Percentiles rank a stretch among this genome's conserved stretches.
These are phyloP conservation scores for Lamprotornis superbus DNA, from an alignment of 2,113 vertebrate genomes.

Conservation along the genomic window DNA sequence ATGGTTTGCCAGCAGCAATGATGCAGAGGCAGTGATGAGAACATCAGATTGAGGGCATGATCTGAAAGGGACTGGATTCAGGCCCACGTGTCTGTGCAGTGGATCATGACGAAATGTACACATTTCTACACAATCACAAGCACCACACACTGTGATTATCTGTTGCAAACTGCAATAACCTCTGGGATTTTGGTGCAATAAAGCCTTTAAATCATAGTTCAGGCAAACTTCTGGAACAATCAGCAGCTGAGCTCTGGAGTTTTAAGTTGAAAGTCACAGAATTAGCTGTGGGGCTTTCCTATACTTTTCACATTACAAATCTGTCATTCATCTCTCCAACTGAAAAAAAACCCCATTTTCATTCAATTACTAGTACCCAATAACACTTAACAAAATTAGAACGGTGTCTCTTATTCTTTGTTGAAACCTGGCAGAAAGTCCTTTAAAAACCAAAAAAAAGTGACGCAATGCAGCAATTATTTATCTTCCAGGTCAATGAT, in stretches of 20 bases:
- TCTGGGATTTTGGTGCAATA: slow-evolving; percentile 19
- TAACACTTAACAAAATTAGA: not conserved
- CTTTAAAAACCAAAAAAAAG: not conserved
- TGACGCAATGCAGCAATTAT: not conserved
- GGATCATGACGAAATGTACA: not conserved
- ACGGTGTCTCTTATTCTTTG: not conserved
- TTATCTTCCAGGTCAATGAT: not conserved
- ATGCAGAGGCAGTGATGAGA: not conserved
- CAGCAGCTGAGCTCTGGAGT: not conserved
- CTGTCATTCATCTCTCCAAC: not conserved
- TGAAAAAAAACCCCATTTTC: not conserved
- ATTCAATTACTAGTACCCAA: not conserved
- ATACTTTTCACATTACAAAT: not conserved
- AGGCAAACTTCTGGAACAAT: not conserved
- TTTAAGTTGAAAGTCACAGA: not conserved
- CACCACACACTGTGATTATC: not conserved
- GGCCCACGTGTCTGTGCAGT: not conserved
- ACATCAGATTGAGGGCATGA: not conserved
- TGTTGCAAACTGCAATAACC: not conserved
- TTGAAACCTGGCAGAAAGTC: not conserved
- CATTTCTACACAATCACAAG: not conserved
- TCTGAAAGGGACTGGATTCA: not conserved
- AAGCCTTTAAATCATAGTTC: not conserved
- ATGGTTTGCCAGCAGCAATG: not conserved
- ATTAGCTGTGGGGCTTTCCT: not conserved